Evolutionary conservation across 2,888 invertebrate genomes (phyloP).

Genomic region (Cacoxenus indagator): DNA sequence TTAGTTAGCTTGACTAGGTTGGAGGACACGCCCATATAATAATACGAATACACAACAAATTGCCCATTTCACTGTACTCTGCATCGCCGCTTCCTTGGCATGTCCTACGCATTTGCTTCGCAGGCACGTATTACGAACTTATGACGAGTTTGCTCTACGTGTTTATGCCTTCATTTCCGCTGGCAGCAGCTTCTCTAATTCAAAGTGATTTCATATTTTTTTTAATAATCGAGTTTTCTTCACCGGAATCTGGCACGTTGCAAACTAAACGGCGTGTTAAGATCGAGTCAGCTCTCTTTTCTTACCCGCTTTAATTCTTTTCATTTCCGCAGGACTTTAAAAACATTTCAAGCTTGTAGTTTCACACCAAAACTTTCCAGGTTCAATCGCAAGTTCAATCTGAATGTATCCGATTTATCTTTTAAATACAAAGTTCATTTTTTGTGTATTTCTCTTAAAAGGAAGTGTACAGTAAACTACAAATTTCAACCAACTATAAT

Average conservation of each 20-base stretch:
- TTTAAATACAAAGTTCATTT: no score
- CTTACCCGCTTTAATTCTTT: no score
- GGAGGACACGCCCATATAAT: not conserved
- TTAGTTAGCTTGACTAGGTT: not conserved
- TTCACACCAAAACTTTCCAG: no score
- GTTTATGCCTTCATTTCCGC: constrained; percentile 1
- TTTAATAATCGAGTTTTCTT: not conserved
- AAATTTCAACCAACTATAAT: no score
- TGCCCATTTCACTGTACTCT: not conserved
- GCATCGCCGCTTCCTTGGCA: not conserved
- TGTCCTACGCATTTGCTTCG: not conserved
- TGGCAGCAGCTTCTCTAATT: not conserved
- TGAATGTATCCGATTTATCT: no score
- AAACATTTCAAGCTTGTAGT: no score
- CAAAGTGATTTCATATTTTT: not conserved
- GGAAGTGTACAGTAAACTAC: no score
- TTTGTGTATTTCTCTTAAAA: no score
- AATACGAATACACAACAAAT: not conserved
- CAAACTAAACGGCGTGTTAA: not conserved
- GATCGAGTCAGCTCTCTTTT: no score
- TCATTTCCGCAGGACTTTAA: no score
- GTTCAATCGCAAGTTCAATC: no score
- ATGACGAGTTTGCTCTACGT: not conserved
- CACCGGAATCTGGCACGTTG: not conserved
- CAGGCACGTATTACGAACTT: not conserved